Base-by-base conservation (phyloP, 2,888 invertebrate genomes). In the Seira ritae region DNA sequence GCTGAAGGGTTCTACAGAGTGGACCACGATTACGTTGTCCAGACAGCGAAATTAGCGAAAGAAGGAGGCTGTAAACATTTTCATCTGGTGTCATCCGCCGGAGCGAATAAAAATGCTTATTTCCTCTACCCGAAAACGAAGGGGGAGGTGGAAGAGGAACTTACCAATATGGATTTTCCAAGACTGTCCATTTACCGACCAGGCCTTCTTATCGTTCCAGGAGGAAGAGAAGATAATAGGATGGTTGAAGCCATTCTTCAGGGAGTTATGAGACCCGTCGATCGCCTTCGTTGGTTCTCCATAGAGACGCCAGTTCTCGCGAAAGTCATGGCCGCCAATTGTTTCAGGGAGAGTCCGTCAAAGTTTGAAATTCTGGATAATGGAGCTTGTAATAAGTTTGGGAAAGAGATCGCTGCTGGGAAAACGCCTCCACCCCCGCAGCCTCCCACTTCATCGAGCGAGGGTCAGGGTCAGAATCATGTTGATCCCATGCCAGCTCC, bases 1-100 rank as follows among this genome's bases (percentile, higher is more conserved):
- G 90, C 90, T 42, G 92, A 92, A 83, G 90, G 89, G 1, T 92
- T 92, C 89, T 90, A 91, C 74, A 90, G 90, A 73, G 91, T 92
- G 0, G 92, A 92, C 88, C 91, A 92, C 89, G 92, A 92, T 87
- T 92, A 92, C 89, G 91, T 92, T 6, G 87, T 92, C 68, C 90
- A 90, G 24, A 85, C 91, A 1, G 92, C 92, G 1, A 90, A 91
- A 76, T 66, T 91, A 12, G 92, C 92, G 0, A 91, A 91, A 86
- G 89, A 89, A 31, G 89, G 89, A 19, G 92, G 92, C 1, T 91
- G 91, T 83, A 90, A 90, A 80, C 91, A 92, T 80, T 91, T 92
- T 86, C 90, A 91, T 73, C 85, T 92, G 12, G 90, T 92, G 17
- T 91, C 92, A 0, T 90, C 92, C 0, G 89, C 89, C 31, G 92